Evolutionary conservation across 2,113 vertebrate species (phyloP).

Genomic region (Ivindomyrus marchei): DNA sequence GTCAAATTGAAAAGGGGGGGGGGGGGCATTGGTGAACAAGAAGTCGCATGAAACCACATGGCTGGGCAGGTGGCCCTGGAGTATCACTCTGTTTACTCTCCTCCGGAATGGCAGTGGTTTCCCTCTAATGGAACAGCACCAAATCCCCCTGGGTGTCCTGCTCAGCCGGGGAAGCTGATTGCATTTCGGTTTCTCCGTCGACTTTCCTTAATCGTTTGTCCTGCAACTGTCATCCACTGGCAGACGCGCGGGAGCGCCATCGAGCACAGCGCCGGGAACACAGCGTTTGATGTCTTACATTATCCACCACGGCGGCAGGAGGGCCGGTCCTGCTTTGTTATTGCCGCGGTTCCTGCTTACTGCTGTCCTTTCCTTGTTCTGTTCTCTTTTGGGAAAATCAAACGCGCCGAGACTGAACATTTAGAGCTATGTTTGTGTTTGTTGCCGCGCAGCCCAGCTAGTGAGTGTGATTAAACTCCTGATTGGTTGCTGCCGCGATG

Average conservation of each 20-base stretch:
- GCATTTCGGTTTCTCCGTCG: not conserved
- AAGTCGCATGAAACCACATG: not conserved
- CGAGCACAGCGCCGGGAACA: not conserved
- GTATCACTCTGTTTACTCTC: not conserved
- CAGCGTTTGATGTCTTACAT: not conserved
- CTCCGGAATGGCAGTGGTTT: not conserved
- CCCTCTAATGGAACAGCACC: not conserved
- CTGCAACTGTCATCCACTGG: not conserved
- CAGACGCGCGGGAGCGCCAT: not conserved
- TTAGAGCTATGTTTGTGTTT: not conserved
- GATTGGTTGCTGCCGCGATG: not conserved
- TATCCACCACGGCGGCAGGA: not conserved
- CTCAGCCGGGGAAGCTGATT: not conserved
- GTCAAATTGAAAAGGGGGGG: not conserved
- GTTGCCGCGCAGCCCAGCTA: not conserved
- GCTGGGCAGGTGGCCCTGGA: not conserved
- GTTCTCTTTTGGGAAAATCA: not conserved
- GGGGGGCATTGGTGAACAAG: not conserved
- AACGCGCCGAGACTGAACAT: not conserved
- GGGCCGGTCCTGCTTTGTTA: not conserved
- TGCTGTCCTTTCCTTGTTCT: not conserved
- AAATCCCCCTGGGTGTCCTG: not conserved
- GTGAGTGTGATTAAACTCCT: not conserved
- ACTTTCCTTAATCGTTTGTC: conserved; percentile 14
- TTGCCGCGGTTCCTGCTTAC: not conserved